A percentile compares a stretch with the other conserved stretches of the same genome.
phyloP scores from a whole-genome alignment of 2,888 invertebrate genomes.

The Eurois occulta region DNA sequence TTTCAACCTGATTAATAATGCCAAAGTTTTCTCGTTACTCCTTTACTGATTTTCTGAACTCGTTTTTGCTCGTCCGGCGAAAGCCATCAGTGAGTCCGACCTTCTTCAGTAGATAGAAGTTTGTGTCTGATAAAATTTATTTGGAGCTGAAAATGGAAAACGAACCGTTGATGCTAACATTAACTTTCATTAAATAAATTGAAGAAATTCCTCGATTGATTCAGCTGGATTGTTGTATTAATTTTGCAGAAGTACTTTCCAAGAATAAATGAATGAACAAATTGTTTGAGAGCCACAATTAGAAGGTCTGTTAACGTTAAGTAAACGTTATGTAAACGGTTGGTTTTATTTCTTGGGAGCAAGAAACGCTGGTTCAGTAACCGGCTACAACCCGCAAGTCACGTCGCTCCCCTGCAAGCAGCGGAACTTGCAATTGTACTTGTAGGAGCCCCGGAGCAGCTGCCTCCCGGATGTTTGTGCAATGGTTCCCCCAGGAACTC shows the following conservation, averaged over 20 bases:
- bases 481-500: conserved; percentile 47
- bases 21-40: conserved; percentile 63
- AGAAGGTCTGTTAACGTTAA: conserved; percentile 18
- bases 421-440: conserved; percentile 53
- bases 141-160: conserved; percentile 35
- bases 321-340: conserved; percentile 36
- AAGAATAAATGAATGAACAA: conserved; percentile 22
- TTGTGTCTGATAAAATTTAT: conserved; percentile 29
- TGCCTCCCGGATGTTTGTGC: conserved; percentile 52
- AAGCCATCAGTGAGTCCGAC: conserved; percentile 46
- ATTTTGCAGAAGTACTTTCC: conserved; percentile 2
- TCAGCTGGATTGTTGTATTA: conserved; percentile 23
- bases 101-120: conserved; percentile 40
- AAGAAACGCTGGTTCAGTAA: conserved; percentile 41
- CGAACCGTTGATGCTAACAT: conserved; percentile 17
- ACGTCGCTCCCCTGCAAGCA: conserved; percentile 51
- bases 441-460: conserved; percentile 41
- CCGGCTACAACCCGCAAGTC: conserved; percentile 42
- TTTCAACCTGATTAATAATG: conserved; percentile 53
- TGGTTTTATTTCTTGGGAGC: conserved; percentile 34
- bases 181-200: conserved; percentile 26
- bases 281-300: conserved; percentile 16
- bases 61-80: conserved; percentile 62
- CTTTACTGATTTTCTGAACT: conserved; percentile 61
- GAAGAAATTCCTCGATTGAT: conserved; percentile 24